Base-by-base conservation (phyloP, 2,797 vertebrate species). In the Mustela erminea region DNA sequence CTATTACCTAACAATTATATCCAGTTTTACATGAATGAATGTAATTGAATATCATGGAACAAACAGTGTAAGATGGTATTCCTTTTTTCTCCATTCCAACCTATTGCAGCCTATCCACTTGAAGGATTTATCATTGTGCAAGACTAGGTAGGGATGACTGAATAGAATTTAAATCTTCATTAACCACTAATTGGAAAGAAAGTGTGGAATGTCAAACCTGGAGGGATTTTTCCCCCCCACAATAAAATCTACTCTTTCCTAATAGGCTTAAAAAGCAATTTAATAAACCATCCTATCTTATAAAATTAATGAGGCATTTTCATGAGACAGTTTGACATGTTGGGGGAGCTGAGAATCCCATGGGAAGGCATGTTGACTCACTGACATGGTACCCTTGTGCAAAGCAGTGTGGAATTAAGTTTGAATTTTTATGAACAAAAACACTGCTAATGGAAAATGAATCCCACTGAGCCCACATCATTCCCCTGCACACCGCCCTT, bases 161-260 rank as follows among this genome's bases (percentile, higher is more conserved):
- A 96, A 80, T 58, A 41, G 4, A 60, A 86, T 4, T 10, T 60
- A 86, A n/a, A 25, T 95, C 88, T 97, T 93, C 97, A 93, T 86
- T 68, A 97, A 93, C 32, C 43, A 56, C 27, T 95, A 96, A 96
- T 92, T 82, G 70, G 46, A 92, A 98, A 78, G 13, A 96, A 97
- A 96, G 92, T 0, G 13, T 89, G 25, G 15, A 84, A 88, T 95
- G 2, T 60, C 87, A 66, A 90, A 86, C 81, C 78, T 77, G 56
- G 58, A 86, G 4, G 3, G 54, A 64, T 74, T 49, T 5, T 13
- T 1, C 11, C 11, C 32, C 3, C 14, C 18, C 75, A 96, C 29
- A 70, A 70, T 90, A 84, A 97, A 97, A 94, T 41, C 17, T 5
- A 2, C 23, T 66, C 95, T 94, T 93, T 58, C 27, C 75, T 96